These are phyloP conservation scores for Piscicola geometra DNA, from an alignment of 2,888 invertebrate species.

Conservation along the genomic window DNA sequence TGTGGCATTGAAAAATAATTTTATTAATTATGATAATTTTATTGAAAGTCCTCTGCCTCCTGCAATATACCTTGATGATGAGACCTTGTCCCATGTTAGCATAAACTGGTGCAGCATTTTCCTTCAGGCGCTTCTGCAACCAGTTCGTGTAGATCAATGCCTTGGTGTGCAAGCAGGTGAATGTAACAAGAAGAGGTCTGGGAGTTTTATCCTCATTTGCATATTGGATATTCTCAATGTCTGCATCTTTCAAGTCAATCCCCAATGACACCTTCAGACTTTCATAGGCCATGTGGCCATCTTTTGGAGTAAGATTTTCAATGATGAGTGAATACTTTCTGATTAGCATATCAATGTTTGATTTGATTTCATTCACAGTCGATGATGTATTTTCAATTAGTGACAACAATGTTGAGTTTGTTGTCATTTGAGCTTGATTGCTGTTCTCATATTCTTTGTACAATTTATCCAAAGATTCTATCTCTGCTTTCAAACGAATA, in stretches of 20 bases:
- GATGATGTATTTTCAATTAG: too few relatives aligned
- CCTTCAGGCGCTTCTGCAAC: too few relatives aligned
- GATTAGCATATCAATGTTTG: constrained; percentile 29
- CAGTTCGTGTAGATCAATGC: too few relatives aligned
- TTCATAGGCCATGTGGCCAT: constrained; percentile 32
- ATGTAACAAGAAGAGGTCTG: background rate
- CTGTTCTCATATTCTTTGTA: too few relatives aligned
- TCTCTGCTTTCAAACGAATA: background rate
- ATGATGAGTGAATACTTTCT: constrained; percentile 34
- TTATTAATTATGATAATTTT: too few relatives aligned
- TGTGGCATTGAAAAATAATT: too few relatives aligned
- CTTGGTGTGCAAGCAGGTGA: too few relatives aligned
- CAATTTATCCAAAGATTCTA: background rate
- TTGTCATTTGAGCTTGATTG: background rate
- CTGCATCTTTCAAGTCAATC: constrained; percentile 18
- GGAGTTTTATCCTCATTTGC: background rate
- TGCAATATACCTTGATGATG: too few relatives aligned
- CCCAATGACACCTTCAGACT: constrained; percentile 27
- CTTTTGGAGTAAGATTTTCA: constrained; percentile 37
- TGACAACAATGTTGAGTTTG: constrained; percentile 13
- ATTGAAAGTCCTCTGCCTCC: too few relatives aligned
- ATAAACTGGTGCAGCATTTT: too few relatives aligned
- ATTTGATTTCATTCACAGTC: too few relatives aligned
- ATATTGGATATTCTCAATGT: constrained; percentile 26
- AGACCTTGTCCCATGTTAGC: too few relatives aligned